These are phyloP conservation scores for Gymnoscopelus braueri DNA, from an alignment of 2,797 vertebrate genomes.

Conservation along the genomic window DNA sequence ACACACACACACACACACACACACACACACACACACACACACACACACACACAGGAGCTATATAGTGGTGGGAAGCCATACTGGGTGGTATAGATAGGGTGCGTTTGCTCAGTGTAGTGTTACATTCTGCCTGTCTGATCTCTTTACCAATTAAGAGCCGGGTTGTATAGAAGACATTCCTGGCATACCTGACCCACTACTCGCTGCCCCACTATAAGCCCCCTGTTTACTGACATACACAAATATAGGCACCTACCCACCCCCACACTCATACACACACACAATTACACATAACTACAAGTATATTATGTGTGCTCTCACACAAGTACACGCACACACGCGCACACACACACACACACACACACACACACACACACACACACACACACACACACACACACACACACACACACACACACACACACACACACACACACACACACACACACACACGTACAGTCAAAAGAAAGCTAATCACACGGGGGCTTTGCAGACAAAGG, in stretches of 20 bases:
- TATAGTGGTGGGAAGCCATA: conserved; percentile 32
- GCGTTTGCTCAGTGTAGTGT: conserved; percentile 66
- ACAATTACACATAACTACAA: neutral
- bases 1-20: conserved; percentile 8
- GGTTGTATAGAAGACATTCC: conserved; percentile 73
- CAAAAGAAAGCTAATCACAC: too few relatives aligned
- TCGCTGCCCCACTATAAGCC: conserved; percentile 52
- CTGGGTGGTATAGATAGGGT: conserved; percentile 60
- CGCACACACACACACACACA: neutral
- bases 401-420: neutral
- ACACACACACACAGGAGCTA: conserved; percentile 20
- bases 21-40: conserved; percentile 15
- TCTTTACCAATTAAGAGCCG: conserved; percentile 66
- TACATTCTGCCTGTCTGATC: conserved; percentile 71
- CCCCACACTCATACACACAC: conserved; percentile 12
- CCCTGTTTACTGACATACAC: neutral
- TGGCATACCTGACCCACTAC: conserved; percentile 68
- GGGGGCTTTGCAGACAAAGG: neutral
- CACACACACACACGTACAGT: neutral
- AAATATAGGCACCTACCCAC: conserved; percentile 6
- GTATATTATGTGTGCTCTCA: neutral
- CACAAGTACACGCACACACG: neutral
- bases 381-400: conserved; percentile 8
- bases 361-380: neutral
- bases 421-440: neutral